Evolutionary conservation across 37 sponge, comb jelly and placozoan species (phyloP).

Genomic region (Beroe forskalii): DNA sequence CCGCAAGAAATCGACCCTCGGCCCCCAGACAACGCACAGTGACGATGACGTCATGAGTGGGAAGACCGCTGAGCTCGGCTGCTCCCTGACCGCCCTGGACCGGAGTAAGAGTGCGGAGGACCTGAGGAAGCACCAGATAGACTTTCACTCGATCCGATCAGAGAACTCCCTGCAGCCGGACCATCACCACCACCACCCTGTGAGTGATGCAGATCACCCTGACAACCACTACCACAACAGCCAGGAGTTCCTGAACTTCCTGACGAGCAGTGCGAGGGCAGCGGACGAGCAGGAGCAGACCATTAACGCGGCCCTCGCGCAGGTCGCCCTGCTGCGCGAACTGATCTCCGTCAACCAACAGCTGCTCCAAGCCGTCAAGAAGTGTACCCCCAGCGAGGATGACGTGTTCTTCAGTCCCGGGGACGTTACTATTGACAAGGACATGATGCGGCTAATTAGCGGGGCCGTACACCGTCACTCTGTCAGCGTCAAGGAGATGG

Average conservation of each 20-base stretch:
- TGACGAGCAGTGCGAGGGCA: conserved; percentile 6
- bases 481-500: not conserved
- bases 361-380: not conserved
- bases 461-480: not conserved
- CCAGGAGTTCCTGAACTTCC: conserved; percentile 58
- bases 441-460: not conserved
- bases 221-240: conserved; percentile 47
- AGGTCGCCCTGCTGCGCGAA: not conserved
- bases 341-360: not conserved
- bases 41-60: not conserved
- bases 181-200: not conserved
- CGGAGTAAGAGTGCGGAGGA: not conserved
- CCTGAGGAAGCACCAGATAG: not conserved
- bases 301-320: not conserved
- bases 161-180: conserved; percentile 9
- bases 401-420: not conserved
- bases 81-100: not conserved
- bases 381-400: not conserved
- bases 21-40: not conserved
- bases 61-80: not conserved
- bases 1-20: not conserved
- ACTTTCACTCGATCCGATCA: not conserved
- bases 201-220: not conserved
- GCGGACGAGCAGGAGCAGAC: conserved; percentile 13
- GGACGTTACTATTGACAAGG: not conserved